A percentile compares a stretch with the other conserved stretches of the same genome.
Evolutionary conservation across 2,113 vertebrate genomes (phyloP).

Genomic region (Tupaia chinensis): DNA sequence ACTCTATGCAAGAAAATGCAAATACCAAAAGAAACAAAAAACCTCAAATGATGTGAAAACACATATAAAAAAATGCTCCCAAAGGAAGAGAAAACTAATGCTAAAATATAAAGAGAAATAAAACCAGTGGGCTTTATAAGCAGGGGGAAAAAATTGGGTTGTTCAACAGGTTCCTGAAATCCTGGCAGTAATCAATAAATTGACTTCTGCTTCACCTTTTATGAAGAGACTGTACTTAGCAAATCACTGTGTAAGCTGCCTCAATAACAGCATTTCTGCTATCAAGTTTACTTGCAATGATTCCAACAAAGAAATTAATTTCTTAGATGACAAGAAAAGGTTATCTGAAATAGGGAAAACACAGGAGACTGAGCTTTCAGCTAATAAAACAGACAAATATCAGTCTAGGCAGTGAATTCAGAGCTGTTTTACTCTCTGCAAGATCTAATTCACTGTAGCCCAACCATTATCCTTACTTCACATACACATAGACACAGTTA

Average conservation of each 20-base stretch:
- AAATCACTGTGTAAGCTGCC: conserved; percentile 88
- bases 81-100: conserved; percentile 67
- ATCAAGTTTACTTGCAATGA: conserved; percentile 88
- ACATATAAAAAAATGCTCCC: conserved; percentile 77
- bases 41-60: conserved; percentile 43
- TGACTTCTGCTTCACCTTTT: conserved; percentile 87
- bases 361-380: conserved; percentile 86
- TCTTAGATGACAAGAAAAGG: conserved; percentile 88
- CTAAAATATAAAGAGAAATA: conserved; percentile 67
- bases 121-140: conserved; percentile 78
- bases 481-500: neutral
- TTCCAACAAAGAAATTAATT: conserved; percentile 91
- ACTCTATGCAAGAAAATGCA: conserved; percentile 35
- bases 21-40: conserved; percentile 58
- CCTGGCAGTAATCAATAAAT: conserved; percentile 87
- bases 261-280: conserved; percentile 88
- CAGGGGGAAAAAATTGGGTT: conserved; percentile 76
- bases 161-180: conserved; percentile 88
- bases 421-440: conserved; percentile 74
- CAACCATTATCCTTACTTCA: conserved; percentile 76
- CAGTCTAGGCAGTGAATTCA: conserved; percentile 82
- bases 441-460: conserved; percentile 80
- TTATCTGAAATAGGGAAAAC: conserved; percentile 86
- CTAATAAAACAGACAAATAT: conserved; percentile 88
- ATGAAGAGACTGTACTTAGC: conserved; percentile 88